Base-by-base conservation (phyloP, 2,113 vertebrate species). In the Serinus canaria region DNA sequence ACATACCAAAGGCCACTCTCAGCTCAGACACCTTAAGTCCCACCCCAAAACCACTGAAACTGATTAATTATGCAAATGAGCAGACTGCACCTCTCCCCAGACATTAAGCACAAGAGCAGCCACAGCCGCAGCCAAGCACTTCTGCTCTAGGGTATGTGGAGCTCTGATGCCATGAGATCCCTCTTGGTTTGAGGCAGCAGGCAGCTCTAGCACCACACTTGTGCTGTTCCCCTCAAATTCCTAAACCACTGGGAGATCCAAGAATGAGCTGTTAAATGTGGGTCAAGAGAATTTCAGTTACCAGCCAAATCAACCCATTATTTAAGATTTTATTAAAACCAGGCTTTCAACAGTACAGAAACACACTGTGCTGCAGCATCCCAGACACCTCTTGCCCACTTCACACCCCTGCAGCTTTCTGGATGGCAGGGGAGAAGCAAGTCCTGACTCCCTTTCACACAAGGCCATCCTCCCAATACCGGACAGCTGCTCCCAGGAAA, bases 271-370 rank as follows among this genome's bases (percentile, higher is more conserved):
- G 23, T n/a, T 52, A 16, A 37, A 80, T 0, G 1, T 1, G 2
- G 5, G 3, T 39, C 18, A 77, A 66, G 17, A 69, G 11, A 64
- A 53, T 31, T 58, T 47, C 39, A 78, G 27, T 27, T 31, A 69
- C 19, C 35, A 84, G 39, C 21, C 10, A 2, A 81, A 53, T 33
- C 87, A 11, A 62, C 1, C 11, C 39, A 67, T 15, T 39, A 67
- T 2, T 70, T 30, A 59, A 63, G 9, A 43, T 78, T 96, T 96
- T 95, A 95, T 96, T 94, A 27, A 39, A 41, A 50, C 33, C 2
- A 50, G 17, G 10, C 14, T 55, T 24, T 15, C 0, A 44, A 60
- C 13, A 73, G 46, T 21, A 77, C 24, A 89, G 31, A 80, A 76
- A 59, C 24, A 78, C 8, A n/a, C 7, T 4, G 24, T 4, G 5